Evolutionary conservation across 2,113 vertebrate genomes (phyloP).

Genomic region (Coregonus clupeaformis): DNA sequence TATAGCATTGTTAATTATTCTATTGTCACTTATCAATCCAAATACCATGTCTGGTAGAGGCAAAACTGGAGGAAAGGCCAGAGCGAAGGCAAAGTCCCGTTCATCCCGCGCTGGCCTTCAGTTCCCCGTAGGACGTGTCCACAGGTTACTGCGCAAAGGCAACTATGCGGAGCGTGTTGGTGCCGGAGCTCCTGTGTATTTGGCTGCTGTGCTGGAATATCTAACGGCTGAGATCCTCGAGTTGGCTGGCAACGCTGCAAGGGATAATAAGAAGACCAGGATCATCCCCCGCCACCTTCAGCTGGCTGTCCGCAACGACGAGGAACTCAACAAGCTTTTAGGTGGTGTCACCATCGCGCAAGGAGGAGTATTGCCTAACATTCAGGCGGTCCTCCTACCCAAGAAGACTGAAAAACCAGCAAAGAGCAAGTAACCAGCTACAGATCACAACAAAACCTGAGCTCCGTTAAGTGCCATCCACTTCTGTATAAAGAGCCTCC

Average conservation of each 20-base stretch:
- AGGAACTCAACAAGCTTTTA: conserved; percentile 93
- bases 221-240: conserved; percentile 86
- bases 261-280: conserved; percentile 90
- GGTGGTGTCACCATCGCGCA: conserved; percentile 89
- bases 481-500: conserved; percentile 25
- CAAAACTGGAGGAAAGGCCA: conserved; percentile 73
- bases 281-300: conserved; percentile 91
- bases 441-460: conserved; percentile 39
- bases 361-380: conserved; percentile 88
- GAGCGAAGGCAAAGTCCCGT: conserved; percentile 78
- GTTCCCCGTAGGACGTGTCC: conserved; percentile 86
- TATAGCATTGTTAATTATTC: background rate
- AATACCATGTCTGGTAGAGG: conserved; percentile 76
- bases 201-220: conserved; percentile 78
- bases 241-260: conserved; percentile 85
- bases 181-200: conserved; percentile 78
- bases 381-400: conserved; percentile 87
- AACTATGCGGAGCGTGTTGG: conserved; percentile 87
- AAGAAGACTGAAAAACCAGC: conserved; percentile 85
- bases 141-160: conserved; percentile 83
- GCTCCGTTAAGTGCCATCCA: conserved; percentile 35
- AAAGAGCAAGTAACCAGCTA: conserved; percentile 71
- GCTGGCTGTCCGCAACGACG: conserved; percentile 88
- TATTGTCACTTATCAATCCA: background rate
- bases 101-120: conserved; percentile 82